phyloP scores from a whole-genome alignment of 2,113 vertebrate species.

The Origma solitaria region DNA sequence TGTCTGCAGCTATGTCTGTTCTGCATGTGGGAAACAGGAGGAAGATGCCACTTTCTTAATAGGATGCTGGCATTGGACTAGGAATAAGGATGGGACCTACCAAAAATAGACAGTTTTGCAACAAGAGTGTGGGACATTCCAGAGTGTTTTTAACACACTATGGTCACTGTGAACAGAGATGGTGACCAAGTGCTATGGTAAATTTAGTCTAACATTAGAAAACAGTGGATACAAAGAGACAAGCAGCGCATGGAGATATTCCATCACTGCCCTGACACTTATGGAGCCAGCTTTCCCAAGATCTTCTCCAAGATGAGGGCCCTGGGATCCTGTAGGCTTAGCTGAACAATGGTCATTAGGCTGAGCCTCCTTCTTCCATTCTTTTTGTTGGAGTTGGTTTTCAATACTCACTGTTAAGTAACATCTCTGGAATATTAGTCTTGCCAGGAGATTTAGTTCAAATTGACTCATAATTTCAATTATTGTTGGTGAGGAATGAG shows the following conservation, averaged over 20 bases:
- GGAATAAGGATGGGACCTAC: not conserved
- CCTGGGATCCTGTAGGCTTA: not conserved
- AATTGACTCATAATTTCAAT: not conserved
- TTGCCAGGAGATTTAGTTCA: not conserved
- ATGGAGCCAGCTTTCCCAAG: not conserved
- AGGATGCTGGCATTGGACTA: not conserved
- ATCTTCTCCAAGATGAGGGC: not conserved
- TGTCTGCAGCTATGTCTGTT: not conserved
- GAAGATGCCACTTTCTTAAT: not conserved
- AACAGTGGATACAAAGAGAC: not conserved
- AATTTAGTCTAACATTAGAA: not conserved
- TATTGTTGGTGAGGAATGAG: not conserved
- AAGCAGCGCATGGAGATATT: not conserved
- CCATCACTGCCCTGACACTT: not conserved
- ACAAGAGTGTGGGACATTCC: not conserved
- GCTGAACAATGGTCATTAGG: not conserved
- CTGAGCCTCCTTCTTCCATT: not conserved
- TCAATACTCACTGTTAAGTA: not conserved
- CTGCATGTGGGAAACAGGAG: not conserved
- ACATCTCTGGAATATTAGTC: not conserved
- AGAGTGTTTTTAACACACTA: too few species aligned
- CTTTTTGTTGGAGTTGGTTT: not conserved
- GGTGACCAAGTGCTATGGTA: not conserved
- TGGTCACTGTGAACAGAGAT: not conserved
- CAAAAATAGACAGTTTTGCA: not conserved